Base-by-base conservation (phyloP, 2,797 vertebrate species). In the Carduelis carduelis region DNA sequence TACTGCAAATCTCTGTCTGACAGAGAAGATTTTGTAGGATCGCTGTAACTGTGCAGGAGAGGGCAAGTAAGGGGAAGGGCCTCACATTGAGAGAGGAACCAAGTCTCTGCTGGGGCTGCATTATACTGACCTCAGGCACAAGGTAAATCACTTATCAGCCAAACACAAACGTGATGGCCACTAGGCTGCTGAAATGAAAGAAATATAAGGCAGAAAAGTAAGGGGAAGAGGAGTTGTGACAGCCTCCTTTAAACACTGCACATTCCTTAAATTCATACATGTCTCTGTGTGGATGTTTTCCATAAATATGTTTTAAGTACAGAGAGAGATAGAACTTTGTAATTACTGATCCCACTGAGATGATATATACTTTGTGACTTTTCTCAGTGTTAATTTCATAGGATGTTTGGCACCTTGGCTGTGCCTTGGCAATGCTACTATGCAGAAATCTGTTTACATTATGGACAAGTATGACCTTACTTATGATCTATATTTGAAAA, bases 41-140 rank as follows among this genome's bases (percentile, higher is more conserved):
- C 0, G 0, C 24, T 56, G 19, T 56, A 81, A 39, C 3, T 5
- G 8, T 0, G 0, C 11, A 72, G 20, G 7, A 82, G 16, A 55
- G 2, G 47, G 19, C 8, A 21, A 18, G 2, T 11, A 16, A 70
- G 18, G 10, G 6, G 4, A 59, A 64, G 3, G 10, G 8, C 6
- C 12, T 65, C 8, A 14, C 11, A 12, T 2, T 0, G 0, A 56
- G 19, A 63, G 9, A 57, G 10, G 10, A 72, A 1, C 10, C 65
- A 89, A 72, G 3, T 8, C 12, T 76, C 59, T 34, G 3, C 47
- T 3, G 6, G 5, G 15, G 3, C 14, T 69, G 12, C 8, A 6
- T 8, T 39, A 3, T 21, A 14, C 14, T 50, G 12, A 55, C 5
- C 12, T 24, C 2, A 6, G 43, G 9, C 8, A 15, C 13, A 3